Base-by-base conservation (phyloP, 2,797 vertebrate species). In the Lacerta viridis region DNA sequence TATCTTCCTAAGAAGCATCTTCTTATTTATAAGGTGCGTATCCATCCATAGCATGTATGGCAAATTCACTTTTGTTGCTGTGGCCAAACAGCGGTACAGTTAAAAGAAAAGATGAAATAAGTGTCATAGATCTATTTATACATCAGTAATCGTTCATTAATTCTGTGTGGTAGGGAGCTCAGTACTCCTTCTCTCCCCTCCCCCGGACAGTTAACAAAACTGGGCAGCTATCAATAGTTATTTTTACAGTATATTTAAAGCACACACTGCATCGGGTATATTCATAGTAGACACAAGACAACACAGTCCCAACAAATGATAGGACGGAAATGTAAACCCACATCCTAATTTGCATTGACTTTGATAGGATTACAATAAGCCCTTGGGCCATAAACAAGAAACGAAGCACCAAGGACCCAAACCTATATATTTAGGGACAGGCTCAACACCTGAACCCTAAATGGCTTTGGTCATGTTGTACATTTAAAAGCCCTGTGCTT, bases 201-300 rank as follows among this genome's bases (percentile, higher is more conserved):
- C 84, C 18, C 46, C 71, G 41, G 68, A 87, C 39, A 82, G 92
- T 13, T 71, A 84, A 0, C 80, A 92, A 84, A n/a, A 83, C 88
- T 85, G 91, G 93, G 84, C 86, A 89, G 82, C 82, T 87, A 84
- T 85, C 64, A 77, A 85, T 55, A 89, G 77, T 79, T 91, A 87
- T 87, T 84, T 55, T 89, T 92, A 92, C 85, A 92, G 68, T 84
- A 93, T 93, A 95, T 93, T 74, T 84, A 93, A 92, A 90, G 43
- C 79, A 29, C 13, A 84, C 87, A 75, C 80, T 87, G 33, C 84
- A 61, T 84, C 88, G 83, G 71, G 90, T 76, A 88, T 91, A 80
- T 46, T 69, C 50, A 43, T 85, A 91, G 82, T 15, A 89, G 89
- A 90, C 64, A 91, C 87, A 93, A 91, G 85, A 61, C 72, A 33